A percentile compares a stretch with the other conserved stretches of the same genome.
Evolutionary conservation across 2,113 vertebrate genomes (phyloP).

Genomic region (Sander vitreus): DNA sequence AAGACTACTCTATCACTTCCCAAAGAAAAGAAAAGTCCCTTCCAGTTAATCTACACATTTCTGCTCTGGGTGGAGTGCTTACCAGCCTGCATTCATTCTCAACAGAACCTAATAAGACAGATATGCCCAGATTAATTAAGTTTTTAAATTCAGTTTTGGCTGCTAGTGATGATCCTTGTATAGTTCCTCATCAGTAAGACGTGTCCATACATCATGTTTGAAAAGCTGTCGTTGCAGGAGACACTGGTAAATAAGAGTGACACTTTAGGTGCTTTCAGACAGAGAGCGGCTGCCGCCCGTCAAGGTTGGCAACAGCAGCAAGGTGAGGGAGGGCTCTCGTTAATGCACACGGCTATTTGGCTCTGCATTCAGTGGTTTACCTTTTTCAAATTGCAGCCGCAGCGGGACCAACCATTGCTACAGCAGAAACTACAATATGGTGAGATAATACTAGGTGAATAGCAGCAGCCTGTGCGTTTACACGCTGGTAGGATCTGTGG

Average conservation of each 20-base stretch:
- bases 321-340: neutral
- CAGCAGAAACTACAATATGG: neutral
- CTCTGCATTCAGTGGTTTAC: neutral
- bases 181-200: conserved; percentile 4
- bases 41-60: conserved; percentile 37
- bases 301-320: neutral
- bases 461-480: neutral
- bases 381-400: neutral
- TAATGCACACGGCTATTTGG: neutral
- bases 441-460: neutral
- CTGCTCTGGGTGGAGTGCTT: conserved; percentile 6
- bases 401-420: neutral
- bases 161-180: neutral
- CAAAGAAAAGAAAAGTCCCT: neutral
- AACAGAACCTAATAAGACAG: conserved; percentile 8
- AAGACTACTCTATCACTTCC: conserved; percentile 23
- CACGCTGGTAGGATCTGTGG: neutral
- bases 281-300: neutral
- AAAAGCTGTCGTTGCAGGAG: neutral
- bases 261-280: neutral
- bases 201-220: neutral
- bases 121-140: neutral
- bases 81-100: conserved; percentile 11
- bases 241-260: neutral
- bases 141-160: neutral